phyloP scores from a whole-genome alignment of 2,888 invertebrate species.

The Drymonia ruficornis region DNA sequence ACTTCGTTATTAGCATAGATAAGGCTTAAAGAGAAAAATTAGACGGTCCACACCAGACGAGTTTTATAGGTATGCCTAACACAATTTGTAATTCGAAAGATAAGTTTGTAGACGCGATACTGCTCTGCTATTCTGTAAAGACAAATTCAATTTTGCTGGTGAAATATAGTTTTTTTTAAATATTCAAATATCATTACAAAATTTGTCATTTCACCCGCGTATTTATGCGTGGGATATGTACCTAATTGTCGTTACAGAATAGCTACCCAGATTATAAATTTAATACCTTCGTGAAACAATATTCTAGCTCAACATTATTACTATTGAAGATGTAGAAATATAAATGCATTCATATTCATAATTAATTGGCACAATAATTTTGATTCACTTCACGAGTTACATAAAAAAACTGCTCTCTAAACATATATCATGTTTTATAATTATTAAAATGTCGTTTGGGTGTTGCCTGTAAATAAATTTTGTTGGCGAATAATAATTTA shows the following conservation, averaged over 20 bases:
- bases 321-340: too few relatives aligned
- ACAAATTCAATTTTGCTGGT: too few relatives aligned
- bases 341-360: neutral
- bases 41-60: slow-evolving; percentile 37
- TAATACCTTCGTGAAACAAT: neutral
- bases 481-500: slow-evolving; percentile 2
- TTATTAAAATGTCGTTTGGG: neutral
- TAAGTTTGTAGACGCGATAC: neutral
- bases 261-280: too few relatives aligned
- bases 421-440: slow-evolving; percentile 3
- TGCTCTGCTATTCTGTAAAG: too few relatives aligned
- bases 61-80: slow-evolving; percentile 33
- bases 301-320: too few relatives aligned
- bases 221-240: too few relatives aligned
- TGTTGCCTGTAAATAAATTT: neutral
- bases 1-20: slow-evolving; percentile 73
- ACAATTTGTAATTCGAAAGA: slow-evolving; percentile 25
- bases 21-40: slow-evolving; percentile 54
- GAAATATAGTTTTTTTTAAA: too few relatives aligned
- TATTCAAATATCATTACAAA: too few relatives aligned
- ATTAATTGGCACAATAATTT: neutral
- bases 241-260: too few relatives aligned
- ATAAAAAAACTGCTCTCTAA: neutral
- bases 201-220: too few relatives aligned
- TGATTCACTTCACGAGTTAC: neutral